Evolutionary conservation across 2,113 vertebrate genomes (phyloP), one percentile per base, ranked within the genome.

Genomic region (Dascyllus trimaculatus): DNA sequence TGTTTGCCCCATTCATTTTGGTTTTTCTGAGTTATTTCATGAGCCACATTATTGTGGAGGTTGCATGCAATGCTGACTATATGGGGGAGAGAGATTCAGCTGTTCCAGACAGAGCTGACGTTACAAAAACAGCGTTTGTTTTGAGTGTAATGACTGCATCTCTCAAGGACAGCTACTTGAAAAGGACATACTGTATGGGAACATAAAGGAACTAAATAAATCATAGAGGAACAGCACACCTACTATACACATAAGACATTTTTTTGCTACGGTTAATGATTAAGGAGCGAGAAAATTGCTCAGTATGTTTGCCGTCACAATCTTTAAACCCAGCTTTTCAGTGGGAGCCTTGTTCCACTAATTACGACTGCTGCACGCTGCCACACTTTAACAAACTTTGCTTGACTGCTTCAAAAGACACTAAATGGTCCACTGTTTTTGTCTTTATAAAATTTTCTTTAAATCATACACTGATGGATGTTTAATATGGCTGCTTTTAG

Each of bases 251-350:
- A 62, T 52, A 40, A 40, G 46, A 19, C 3, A 19, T 11, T 10
- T n/a, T 10, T 15, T n/a, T 29, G 18, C 26, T 46, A 46, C 15
- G 4, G 15, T 18, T 17, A 46, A 18, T 18, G 17, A 59, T 15
- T 52, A 21, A 43, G 14, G 43, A 40, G 6, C 35, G 40, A 65
- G 22, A 63, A 78, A 70, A 17, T n/a, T 71, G 21, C 29, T 57
- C 29, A 21, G 24, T 63, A 43, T 57, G 56, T 24, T 69, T 13
- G 48, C 59, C 35, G 52, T 75, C 38, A 64, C 26, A 71, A 49
- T 56, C 60, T 73, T 72, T 51, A 61, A 75, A 75, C 57, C 18
- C 60, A 46, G 38, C n/a, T 48, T n/a, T 64, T 57, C 56, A 38
- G 11, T 13, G 17, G 40, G 54, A 59, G 46, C 15, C 10, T 29